These are phyloP conservation scores for Sycophila sp. DNA, from an alignment of 1,140 invertebrate genomes.

Conservation along the genomic window DNA sequence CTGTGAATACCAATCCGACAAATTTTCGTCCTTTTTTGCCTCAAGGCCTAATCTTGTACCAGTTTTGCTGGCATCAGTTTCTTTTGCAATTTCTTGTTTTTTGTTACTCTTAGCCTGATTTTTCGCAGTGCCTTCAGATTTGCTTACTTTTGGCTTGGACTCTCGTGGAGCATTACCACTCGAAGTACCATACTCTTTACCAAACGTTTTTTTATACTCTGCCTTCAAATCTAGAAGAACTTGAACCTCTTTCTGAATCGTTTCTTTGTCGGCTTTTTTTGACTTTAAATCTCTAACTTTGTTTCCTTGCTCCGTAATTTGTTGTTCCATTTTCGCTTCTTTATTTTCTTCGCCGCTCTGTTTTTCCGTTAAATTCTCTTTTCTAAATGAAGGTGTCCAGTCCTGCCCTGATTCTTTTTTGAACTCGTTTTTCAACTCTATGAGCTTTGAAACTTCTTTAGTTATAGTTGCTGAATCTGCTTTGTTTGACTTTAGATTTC, in stretches of 20 bases:
- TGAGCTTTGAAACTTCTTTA: slow-evolving; percentile 71
- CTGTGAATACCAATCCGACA: slow-evolving; percentile 99
- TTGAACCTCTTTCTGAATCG: slow-evolving; percentile 46
- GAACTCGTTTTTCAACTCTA: slow-evolving; percentile 75
- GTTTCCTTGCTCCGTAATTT: slow-evolving; percentile 47
- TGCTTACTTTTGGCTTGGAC: background rate
- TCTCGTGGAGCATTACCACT: background rate
- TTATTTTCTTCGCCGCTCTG: background rate
- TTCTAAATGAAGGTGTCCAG: slow-evolving; percentile 63
- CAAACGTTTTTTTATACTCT: slow-evolving; percentile 81
- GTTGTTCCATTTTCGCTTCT: slow-evolving; percentile 35
- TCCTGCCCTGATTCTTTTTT: slow-evolving; percentile 72
- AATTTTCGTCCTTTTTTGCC: slow-evolving; percentile 90
- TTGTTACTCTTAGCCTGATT: background rate
- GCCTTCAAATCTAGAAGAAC: slow-evolving; percentile 78
- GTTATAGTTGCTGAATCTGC: slow-evolving; percentile 71
- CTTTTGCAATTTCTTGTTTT: slow-evolving; percentile 8
- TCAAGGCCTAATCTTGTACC: slow-evolving; percentile 93
- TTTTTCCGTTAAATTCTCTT: background rate
- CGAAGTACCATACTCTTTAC: slow-evolving; percentile 62
- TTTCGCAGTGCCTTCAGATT: slow-evolving; percentile 19
- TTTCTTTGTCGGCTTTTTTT: slow-evolving; percentile 38
- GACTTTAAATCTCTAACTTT: slow-evolving; percentile 50
- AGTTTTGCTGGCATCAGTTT: slow-evolving; percentile 74
- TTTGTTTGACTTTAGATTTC: slow-evolving; percentile 74